Percentiles rank a stretch among this genome's conserved stretches.
Conservation (phyloP, 2,797 vertebrate genomes). For the Argya squamiceps region DNA sequence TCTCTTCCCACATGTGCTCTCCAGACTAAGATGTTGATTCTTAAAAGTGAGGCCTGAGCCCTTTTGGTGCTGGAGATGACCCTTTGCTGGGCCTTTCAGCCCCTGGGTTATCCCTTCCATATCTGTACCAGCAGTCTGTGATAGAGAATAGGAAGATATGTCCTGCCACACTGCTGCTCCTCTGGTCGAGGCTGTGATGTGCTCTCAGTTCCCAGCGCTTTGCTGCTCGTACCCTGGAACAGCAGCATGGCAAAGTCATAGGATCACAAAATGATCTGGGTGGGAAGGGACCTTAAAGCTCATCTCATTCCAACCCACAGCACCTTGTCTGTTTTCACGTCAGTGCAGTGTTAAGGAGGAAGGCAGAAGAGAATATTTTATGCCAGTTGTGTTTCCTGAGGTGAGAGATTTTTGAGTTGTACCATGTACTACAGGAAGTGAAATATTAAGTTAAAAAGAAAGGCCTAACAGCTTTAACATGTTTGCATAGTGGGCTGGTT, state of each 20-base stretch:
- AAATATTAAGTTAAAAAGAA: background rate
- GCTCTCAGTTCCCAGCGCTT: fast-evolving
- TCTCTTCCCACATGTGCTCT: background rate
- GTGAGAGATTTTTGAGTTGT: background rate
- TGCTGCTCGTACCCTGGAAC: background rate
- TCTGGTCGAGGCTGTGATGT: fast-evolving
- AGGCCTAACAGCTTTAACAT: background rate
- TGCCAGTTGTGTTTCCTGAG: background rate
- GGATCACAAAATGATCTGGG: background rate
- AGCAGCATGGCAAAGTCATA: background rate
- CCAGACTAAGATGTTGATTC: too few species aligned
- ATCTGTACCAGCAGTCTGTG: background rate
- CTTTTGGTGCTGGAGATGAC: background rate
- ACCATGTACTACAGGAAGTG: background rate
- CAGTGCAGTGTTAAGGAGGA: background rate
- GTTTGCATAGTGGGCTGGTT: background rate
- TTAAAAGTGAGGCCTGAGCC: background rate
- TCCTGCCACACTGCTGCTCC: background rate
- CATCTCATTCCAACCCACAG: fast-evolving
- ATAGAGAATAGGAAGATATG: background rate
- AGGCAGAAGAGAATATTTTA: background rate
- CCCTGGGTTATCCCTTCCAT: background rate
- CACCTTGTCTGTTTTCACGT: background rate
- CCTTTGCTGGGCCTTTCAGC: background rate
- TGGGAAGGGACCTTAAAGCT: background rate